These are phyloP conservation scores for Ranitomeya imitator DNA, from an alignment of 2,113 vertebrate species.

Conservation along the genomic window DNA sequence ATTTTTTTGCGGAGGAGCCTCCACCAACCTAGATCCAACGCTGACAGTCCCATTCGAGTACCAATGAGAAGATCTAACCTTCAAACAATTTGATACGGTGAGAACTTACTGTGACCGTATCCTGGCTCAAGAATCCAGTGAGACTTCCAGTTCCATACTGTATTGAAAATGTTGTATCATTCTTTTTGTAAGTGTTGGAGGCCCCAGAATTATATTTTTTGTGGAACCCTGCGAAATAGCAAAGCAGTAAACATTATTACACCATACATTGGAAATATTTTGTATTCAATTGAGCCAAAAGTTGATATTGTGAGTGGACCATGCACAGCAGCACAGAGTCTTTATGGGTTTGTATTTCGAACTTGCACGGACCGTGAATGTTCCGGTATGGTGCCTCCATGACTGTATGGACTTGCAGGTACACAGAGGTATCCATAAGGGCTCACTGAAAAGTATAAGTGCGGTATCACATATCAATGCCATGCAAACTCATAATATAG, in stretches of 20 bases:
- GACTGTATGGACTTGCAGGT: not conserved
- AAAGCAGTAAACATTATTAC: not conserved
- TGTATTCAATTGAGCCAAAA: not conserved
- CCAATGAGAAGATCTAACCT: not conserved
- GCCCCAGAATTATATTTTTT: slow-evolving; percentile 76
- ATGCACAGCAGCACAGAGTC: not conserved
- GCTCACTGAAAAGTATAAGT: not conserved
- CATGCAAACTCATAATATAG: not conserved
- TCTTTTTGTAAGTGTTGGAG: slow-evolving; percentile 77
- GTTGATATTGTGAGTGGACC: not conserved
- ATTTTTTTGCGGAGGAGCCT: no score
- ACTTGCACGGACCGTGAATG: not conserved
- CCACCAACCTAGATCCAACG: no score
- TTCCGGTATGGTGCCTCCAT: not conserved
- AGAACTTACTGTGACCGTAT: slow-evolving; percentile 77
- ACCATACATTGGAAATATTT: not conserved
- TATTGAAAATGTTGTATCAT: slow-evolving; percentile 78
- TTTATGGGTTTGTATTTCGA: not conserved
- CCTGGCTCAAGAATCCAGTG: slow-evolving; percentile 80
- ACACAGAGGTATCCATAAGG: not conserved
- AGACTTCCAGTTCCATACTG: slow-evolving; percentile 79
- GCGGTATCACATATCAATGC: not conserved
- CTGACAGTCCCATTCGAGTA: not conserved
- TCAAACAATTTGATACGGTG: not conserved
- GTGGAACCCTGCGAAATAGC: slow-evolving; percentile 77